These are phyloP conservation scores for Drosophila grimshawi DNA, from an alignment of 1,140 invertebrate species.

Conservation along the genomic window DNA sequence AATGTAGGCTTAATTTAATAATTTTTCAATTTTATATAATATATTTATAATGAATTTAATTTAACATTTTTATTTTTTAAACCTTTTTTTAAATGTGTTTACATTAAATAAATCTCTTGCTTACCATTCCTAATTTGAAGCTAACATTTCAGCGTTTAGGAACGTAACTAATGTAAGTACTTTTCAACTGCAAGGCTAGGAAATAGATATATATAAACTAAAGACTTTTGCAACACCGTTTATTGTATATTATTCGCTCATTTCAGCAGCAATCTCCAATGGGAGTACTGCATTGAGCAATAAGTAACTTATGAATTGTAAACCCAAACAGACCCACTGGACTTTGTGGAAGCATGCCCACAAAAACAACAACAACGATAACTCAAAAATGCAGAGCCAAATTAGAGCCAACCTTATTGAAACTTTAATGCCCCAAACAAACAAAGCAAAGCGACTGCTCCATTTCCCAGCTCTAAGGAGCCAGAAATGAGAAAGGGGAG, in stretches of 20 bases:
- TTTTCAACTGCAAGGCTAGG: no score
- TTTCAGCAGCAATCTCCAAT: background rate
- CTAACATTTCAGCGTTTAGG: no score
- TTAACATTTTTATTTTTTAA: no score
- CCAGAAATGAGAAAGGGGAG: background rate
- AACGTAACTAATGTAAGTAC: no score
- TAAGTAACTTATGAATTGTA: conserved; percentile 80
- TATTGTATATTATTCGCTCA: background rate
- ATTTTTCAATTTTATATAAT: no score
- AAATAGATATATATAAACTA: background rate
- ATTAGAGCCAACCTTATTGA: conserved; percentile 78
- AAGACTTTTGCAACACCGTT: background rate
- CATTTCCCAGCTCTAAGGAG: conserved; percentile 11
- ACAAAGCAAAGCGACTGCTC: conserved; percentile 26
- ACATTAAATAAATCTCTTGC: no score
- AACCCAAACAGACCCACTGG: conserved; percentile 60
- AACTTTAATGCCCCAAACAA: conserved; percentile 55
- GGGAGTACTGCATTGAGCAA: conserved; percentile 45
- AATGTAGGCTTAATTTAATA: no score
- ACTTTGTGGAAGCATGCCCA: conserved; percentile 19
- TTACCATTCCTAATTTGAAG: no score
- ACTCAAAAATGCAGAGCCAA: conserved; percentile 62
- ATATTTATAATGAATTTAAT: no score
- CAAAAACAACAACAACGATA: conserved; percentile 49
- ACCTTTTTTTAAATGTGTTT: no score